Percentiles rank a stretch among this genome's conserved stretches.
These are phyloP conservation scores for Orchestia grillus DNA, from an alignment of 1,140 invertebrate genomes.

Conservation along the genomic window DNA sequence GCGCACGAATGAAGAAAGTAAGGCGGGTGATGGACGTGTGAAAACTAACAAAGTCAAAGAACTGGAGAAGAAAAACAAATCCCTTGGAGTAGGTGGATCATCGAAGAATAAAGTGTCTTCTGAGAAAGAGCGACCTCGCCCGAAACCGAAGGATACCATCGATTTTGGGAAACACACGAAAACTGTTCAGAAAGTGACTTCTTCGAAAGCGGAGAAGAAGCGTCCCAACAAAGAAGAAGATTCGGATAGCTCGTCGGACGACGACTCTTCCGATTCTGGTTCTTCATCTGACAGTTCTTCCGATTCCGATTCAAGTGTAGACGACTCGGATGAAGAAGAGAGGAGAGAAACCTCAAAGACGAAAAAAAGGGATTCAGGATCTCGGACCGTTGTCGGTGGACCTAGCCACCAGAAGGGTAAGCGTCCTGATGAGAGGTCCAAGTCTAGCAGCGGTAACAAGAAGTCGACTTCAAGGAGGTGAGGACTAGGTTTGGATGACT, in stretches of 20 bases:
- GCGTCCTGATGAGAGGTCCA: not conserved
- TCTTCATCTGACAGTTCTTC: conserved; percentile 13
- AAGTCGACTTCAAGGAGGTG: not conserved
- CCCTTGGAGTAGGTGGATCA: not conserved
- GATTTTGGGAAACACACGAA: not conserved
- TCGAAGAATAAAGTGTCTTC: not conserved
- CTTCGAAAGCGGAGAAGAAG: not conserved
- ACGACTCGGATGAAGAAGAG: not conserved
- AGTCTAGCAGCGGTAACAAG: not conserved
- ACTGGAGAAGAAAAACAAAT: conserved; percentile 10
- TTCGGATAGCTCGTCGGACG: not conserved
- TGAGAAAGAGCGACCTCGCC: not conserved
- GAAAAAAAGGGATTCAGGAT: not conserved
- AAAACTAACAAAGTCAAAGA: not conserved
- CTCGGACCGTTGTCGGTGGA: not conserved
- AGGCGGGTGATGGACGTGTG: not conserved
- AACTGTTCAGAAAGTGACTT: not conserved
- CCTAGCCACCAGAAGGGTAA: not conserved
- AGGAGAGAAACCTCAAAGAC: not conserved
- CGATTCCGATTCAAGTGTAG: not conserved
- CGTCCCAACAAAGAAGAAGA: not conserved
- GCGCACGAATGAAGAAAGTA: not conserved
- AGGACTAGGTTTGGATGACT: not conserved
- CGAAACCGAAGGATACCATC: not conserved
- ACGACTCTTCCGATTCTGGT: not conserved